These are phyloP conservation scores for Pachypanchax playfairii DNA, from an alignment of 2,113 vertebrate species.

Conservation along the genomic window DNA sequence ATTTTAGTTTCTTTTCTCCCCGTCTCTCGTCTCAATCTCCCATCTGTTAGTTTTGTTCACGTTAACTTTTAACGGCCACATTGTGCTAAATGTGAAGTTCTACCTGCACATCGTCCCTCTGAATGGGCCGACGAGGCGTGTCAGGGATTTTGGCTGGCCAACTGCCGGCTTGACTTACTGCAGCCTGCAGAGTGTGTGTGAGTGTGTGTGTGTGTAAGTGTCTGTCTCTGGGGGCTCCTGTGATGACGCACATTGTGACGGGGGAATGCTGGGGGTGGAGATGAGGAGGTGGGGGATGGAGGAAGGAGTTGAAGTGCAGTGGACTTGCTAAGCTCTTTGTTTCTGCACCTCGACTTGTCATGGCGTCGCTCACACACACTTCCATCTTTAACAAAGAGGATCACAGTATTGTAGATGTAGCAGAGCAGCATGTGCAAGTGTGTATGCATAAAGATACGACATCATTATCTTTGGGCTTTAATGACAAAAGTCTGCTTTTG, in stretches of 20 bases:
- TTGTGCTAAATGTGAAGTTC: slow-evolving; percentile 30
- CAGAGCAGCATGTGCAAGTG: slow-evolving; percentile 17
- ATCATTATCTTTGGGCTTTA: background rate
- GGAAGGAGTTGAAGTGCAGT: slow-evolving; percentile 42
- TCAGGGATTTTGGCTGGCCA: slow-evolving; percentile 62
- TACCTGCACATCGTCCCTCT: slow-evolving; percentile 55
- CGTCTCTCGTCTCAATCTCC: slow-evolving; percentile 1
- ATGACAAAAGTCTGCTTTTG: background rate
- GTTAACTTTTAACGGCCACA: background rate
- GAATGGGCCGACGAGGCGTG: slow-evolving; percentile 67
- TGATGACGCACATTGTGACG: slow-evolving; percentile 77
- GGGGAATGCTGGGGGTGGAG: slow-evolving; percentile 66
- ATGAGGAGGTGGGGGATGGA: slow-evolving; percentile 26
- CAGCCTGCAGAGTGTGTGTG: slow-evolving; percentile 33
- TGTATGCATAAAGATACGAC: background rate
- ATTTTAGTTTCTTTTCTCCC: background rate
- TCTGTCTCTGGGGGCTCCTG: slow-evolving; percentile 75
- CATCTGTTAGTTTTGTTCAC: slow-evolving; percentile 19
- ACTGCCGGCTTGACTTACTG: slow-evolving; percentile 55
- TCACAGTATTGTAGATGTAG: slow-evolving; percentile 8
- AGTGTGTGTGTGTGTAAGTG: slow-evolving; percentile 29
- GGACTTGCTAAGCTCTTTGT: slow-evolving; percentile 72
- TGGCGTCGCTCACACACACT: slow-evolving; percentile 25
- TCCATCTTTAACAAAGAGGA: slow-evolving; percentile 21
- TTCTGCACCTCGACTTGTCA: slow-evolving; percentile 57